Evolutionary conservation across 2,797 vertebrate genomes (phyloP).

Genomic region (Gambusia yucatana): DNA sequence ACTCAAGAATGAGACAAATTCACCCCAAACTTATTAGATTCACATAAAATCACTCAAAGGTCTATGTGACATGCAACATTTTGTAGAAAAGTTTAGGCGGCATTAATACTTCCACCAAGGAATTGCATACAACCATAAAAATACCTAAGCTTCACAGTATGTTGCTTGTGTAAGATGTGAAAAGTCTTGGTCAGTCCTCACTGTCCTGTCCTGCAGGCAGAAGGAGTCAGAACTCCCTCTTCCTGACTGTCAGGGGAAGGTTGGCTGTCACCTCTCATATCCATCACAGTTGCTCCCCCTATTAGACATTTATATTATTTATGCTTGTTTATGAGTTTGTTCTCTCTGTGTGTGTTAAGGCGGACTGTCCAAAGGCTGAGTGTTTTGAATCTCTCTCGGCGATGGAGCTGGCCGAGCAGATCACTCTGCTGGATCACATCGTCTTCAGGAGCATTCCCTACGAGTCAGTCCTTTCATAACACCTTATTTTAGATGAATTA

Average conservation of each 20-base stretch:
- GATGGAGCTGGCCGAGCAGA: conserved; percentile 97
- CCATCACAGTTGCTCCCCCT: conserved; percentile 20
- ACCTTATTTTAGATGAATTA: not conserved
- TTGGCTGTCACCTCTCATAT: conserved; percentile 44
- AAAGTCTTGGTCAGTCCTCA: not conserved
- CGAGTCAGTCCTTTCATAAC: conserved; percentile 84
- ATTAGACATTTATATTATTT: conserved; percentile 48
- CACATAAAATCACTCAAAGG: not conserved
- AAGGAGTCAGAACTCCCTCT: conserved; percentile 9
- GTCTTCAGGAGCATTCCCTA: conserved; percentile 97
- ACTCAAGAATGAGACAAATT: not conserved
- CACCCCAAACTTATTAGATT: not conserved
- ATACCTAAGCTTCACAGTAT: not conserved
- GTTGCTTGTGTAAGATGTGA: conserved; percentile 13
- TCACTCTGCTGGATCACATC: conserved; percentile 94
- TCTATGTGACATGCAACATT: not conserved
- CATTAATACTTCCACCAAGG: not conserved
- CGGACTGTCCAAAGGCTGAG: conserved; percentile 88
- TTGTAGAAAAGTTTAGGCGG: not conserved
- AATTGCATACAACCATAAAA: not conserved
- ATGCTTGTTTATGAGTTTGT: conserved; percentile 24
- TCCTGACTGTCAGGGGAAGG: conserved; percentile 18
- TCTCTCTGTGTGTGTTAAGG: conserved; percentile 66
- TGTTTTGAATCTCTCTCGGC: conserved; percentile 93
- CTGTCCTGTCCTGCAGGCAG: conserved; percentile 21